Base-by-base conservation (phyloP, 2,888 invertebrate species). In the Spilarctia lutea region DNA sequence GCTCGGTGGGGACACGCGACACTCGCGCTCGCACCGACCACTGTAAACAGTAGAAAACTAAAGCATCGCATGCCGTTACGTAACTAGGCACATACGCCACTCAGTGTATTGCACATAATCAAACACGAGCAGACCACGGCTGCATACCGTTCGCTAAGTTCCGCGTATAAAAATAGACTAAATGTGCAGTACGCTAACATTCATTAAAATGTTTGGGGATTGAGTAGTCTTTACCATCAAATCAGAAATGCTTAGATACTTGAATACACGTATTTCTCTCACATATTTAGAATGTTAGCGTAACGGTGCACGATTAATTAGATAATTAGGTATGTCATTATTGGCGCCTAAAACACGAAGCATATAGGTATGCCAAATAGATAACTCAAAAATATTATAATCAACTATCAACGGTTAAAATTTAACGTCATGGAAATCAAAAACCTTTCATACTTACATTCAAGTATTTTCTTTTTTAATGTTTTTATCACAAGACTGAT, bases 1-100 rank as follows among this genome's bases (percentile, higher is more conserved):
- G 92, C 91, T 91, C 93, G 90, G 94, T 93, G 94, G 95, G 95
- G 94, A 94, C 94, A 94, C 85, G 91, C 93, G 95, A 94, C 94
- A 95, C 89, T 91, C 92, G 91, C 92, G 90, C 91, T 90, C 90
- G 86, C 73, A 76, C 90, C 90, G 88, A 87, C 90, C 92, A 91
- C 92, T 92, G 92, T 93, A 94, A 93, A 93, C 94, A 93, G 91
- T 88, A 87, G 88, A 87, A 86, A 89, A 89, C 90, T 89, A 88
- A 90, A 89, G 86, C 91, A 89, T 88, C 89, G 89, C 88, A 88
- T 85, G 87, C 87, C 87, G 90, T 92, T 93, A 93, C 94, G 94
- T 93, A 94, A 94, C 91, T 84, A 87, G 84, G 83, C 86, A 88
- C 86, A 84, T 83, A 86, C 86, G 75, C 73, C 80, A 81, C 85